These are phyloP conservation scores for Gymnosoma rotundatum DNA, from an alignment of 2,888 invertebrate genomes.

Conservation along the genomic window DNA sequence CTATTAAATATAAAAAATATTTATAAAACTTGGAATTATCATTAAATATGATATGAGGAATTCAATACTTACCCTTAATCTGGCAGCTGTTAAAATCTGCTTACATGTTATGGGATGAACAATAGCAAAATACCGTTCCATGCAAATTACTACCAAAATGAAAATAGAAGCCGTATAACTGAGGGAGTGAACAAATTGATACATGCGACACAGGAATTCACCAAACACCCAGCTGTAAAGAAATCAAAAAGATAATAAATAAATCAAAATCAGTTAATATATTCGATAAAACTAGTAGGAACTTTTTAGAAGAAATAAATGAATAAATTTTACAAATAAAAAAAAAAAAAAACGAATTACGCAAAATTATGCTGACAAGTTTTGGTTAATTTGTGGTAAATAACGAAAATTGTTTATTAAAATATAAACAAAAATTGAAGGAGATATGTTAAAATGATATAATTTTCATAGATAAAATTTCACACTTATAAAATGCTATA, in stretches of 20 bases:
- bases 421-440: not conserved
- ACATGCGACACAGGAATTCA: conserved; percentile 93
- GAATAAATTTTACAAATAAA: too few relatives aligned
- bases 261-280: conserved; percentile 4
- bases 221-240: conserved; percentile 90
- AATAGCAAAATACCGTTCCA: conserved; percentile 93
- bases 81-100: conserved; percentile 89
- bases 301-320: too few relatives aligned
- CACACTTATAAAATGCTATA: too few relatives aligned
- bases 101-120: conserved; percentile 93
- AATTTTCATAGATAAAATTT: too few relatives aligned
- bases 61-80: conserved; percentile 86
- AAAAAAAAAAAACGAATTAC: too few relatives aligned
- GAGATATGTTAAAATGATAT: too few relatives aligned
- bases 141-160: conserved; percentile 93
- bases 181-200: conserved; percentile 93
- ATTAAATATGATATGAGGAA: not conserved
- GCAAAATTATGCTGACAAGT: too few relatives aligned
- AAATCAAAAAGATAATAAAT: conserved; percentile 1
- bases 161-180: conserved; percentile 95
- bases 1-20: too few relatives aligned
- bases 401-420: not conserved
- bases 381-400: too few relatives aligned
- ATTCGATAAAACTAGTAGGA: too few relatives aligned
- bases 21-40: too few relatives aligned